Base-by-base conservation (phyloP, 2,888 invertebrate species). In the Papilio elwesi region DNA sequence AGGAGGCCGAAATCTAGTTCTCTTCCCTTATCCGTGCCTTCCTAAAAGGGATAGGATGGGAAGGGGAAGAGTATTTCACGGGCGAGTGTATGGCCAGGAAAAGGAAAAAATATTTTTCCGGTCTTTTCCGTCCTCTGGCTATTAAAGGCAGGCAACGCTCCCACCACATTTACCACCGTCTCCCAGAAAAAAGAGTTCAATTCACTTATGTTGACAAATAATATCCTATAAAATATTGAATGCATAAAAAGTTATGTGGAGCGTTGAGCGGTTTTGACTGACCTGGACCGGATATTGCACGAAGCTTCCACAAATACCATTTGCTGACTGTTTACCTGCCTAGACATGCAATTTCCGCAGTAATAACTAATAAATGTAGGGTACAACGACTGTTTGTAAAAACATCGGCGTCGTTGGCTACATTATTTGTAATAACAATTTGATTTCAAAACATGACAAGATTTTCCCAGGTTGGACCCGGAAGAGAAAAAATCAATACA, bases 201-300 rank as follows among this genome's bases (percentile, higher is more conserved):
- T n/a, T n/a, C n/a, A n/a, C n/a, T n/a, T n/a, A n/a, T n/a, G n/a
- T n/a, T n/a, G n/a, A n/a, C n/a, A n/a, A n/a, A n/a, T n/a, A n/a
- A 43, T 9, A 43, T 43, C 8, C 43, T 43, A 43, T 36, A 36
- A 12, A 68, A 68, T n/a, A 57, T 48, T 48, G 66, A 36, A 65
- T 68, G 38, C 47, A 63, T 7, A 59, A 55, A 68, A 43, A 66
- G 26, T 59, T 49, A 9, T 53, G 49, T 55, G 26, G 59, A n/a
- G 49, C 43, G 68, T 7, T 38, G 59, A 51, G 79, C 84, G 86
- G 86, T 86, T 83, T 82, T 83, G 80, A 85, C 77, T 77, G 79
- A 80, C 78, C 81, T 78, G 76, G 49, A 52, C 85, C 87, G 86
- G 86, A 87, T 85, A 87, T 88, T 87, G 81, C 85, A 75, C 76